Conservation (phyloP, 2,797 vertebrate species). For the Echeneis naucrates region DNA sequence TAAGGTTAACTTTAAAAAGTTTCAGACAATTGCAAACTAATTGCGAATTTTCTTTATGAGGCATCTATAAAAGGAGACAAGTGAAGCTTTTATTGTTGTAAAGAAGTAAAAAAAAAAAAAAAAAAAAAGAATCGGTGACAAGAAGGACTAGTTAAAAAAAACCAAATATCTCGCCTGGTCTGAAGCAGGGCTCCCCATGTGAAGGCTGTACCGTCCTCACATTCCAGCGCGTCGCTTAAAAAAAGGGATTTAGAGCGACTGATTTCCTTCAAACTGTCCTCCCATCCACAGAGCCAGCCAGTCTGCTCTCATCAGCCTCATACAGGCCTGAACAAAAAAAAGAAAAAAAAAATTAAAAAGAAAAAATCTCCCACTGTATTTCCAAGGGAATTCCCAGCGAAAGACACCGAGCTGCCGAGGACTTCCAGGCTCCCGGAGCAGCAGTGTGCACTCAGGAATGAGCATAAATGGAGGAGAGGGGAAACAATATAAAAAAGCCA, state of each 20-base stretch:
- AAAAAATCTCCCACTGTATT: conserved; percentile 40
- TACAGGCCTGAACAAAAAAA: conserved; percentile 47
- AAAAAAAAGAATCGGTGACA: conserved; percentile 52
- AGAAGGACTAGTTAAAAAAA: not conserved
- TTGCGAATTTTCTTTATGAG: not conserved
- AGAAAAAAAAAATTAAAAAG: not conserved
- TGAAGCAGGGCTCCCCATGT: conserved; percentile 49
- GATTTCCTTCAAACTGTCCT: conserved; percentile 84
- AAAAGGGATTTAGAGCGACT: conserved; percentile 79
- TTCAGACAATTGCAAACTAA: not conserved
- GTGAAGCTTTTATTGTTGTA: not conserved
- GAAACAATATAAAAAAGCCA: not conserved
- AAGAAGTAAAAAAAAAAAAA: conserved; percentile 64
- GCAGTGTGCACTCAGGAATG: conserved; percentile 12
- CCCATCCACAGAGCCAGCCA: conserved; percentile 73
- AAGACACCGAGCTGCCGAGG: conserved; percentile 26
- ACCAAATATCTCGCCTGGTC: conserved; percentile 1
- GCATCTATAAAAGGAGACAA: not conserved
- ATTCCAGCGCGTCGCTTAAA: conserved; percentile 76
- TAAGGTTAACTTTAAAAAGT: conserved; percentile 8
- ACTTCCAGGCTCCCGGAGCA: conserved; percentile 29
- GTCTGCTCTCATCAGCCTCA: conserved; percentile 65
- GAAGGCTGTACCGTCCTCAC: conserved; percentile 71
- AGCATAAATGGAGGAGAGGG: not conserved
- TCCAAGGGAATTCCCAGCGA: conserved; percentile 56